These are phyloP conservation scores for Vulpes ferrilata DNA, from an alignment of 2,113 vertebrate species.

Conservation along the genomic window DNA sequence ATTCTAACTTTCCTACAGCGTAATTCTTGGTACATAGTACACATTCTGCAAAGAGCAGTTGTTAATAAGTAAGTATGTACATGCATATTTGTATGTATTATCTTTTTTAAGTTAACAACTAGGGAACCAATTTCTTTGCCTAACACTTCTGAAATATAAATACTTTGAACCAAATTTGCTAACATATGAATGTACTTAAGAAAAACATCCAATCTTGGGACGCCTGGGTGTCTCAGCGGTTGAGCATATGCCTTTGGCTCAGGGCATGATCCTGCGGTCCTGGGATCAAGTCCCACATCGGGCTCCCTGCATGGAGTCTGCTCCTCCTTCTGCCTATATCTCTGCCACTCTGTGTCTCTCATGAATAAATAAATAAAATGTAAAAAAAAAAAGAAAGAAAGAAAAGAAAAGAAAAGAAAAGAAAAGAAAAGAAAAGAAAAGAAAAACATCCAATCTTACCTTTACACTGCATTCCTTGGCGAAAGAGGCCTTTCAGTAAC, in stretches of 20 bases:
- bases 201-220: background rate
- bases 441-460: conserved; percentile 84
- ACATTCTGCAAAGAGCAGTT: background rate
- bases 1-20: background rate
- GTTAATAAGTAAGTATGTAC: background rate
- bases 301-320: too few relatives aligned
- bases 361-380: too few relatives aligned
- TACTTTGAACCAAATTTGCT: conserved; percentile 22
- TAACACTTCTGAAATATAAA: conserved; percentile 34
- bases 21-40: background rate
- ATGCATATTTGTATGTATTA: background rate
- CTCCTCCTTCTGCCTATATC: too few relatives aligned
- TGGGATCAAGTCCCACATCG: too few relatives aligned
- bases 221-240: too few relatives aligned
- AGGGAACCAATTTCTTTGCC: conserved; percentile 8
- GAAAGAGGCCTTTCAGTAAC: conserved; percentile 97
- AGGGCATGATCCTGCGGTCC: too few relatives aligned
- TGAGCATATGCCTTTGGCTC: too few relatives aligned
- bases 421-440: too few relatives aligned
- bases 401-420: too few relatives aligned
- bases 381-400: too few relatives aligned
- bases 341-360: too few relatives aligned
- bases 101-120: background rate
- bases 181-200: background rate
- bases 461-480: conserved; percentile 99